phyloP scores from a whole-genome alignment of 2,113 vertebrate species.

The Lepus americanus region DNA sequence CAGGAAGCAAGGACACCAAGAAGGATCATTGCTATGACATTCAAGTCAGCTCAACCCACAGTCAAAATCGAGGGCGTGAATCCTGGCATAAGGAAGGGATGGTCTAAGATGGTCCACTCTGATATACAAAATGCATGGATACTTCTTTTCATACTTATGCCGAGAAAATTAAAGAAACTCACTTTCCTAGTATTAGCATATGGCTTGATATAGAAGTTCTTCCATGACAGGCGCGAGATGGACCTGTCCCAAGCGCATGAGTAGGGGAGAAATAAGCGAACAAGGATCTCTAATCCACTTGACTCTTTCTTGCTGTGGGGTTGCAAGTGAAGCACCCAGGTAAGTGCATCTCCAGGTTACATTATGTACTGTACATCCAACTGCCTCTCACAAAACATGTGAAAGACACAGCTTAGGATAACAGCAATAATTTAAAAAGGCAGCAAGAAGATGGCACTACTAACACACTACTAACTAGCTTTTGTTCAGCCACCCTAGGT shows the following conservation, averaged over 20 bases:
- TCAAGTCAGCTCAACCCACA: slow-evolving; percentile 34
- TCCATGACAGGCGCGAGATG: background rate
- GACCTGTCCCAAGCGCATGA: background rate
- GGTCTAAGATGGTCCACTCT: background rate
- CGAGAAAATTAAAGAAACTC: background rate
- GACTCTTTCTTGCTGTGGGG: background rate
- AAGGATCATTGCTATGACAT: slow-evolving; percentile 8
- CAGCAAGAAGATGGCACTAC: background rate
- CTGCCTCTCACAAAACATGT: background rate
- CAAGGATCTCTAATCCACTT: background rate
- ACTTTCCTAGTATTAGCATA: background rate
- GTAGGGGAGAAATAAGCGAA: too few species aligned
- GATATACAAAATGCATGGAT: background rate
- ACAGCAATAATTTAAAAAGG: background rate
- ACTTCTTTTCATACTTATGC: slow-evolving; percentile 8
- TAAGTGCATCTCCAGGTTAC: background rate
- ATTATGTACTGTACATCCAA: background rate
- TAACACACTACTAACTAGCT: background rate
- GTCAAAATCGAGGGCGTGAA: background rate
- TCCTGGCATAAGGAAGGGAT: background rate
- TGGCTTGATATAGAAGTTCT: background rate
- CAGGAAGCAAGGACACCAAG: slow-evolving; percentile 40
- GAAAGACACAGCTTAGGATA: background rate
- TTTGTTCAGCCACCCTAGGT: background rate
- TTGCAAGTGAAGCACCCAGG: background rate